Evolutionary conservation across 64 coral and sea anemone genomes (phyloP), one percentile per base, ranked within the genome.

Genomic region (Astreopora myriophthalma): DNA sequence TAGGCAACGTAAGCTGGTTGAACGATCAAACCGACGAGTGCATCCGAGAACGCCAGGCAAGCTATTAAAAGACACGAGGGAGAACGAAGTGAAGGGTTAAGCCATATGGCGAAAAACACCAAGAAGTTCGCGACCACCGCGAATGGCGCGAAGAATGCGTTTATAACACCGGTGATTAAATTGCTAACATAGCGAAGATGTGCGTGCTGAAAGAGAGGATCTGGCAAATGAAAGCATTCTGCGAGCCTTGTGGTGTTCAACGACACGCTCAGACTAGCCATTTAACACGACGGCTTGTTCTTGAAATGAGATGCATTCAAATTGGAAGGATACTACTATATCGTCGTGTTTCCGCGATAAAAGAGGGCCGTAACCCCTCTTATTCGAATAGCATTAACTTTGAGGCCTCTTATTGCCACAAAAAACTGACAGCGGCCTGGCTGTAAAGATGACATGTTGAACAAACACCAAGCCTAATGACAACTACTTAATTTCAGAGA

Each of bases 51-150:
- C 3, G 90, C 94, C 0, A 96, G 33, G 71, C 94, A 93, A 16
- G 85, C 90, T 1, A 96, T 71, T 14, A 96, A 33, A 11, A 96
- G 46, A 71, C 79, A 93, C 16, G 94, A 93, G 2, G 94, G 90
- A 1, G 79, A 80, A 3, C 94, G 30, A 34, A 96, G 84, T 14
- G 71, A 51, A 14, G 86, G 90, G 16, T 32, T 76, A 64, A 42
- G 65, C 46, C 64, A 78, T 34, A 96, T 60, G 24, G 92, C 87
- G 38, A 84, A 24, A 42, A 80, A 76, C 22, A 93, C 71, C 36
- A 96, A 25, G 2, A 85, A 33, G 73, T 96, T 96, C 3, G 94
- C 80, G 14, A 75, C 33, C 12, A 86, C 90, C 2, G 94, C 85
- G 28, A 89, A 73, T 10, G 94, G 86, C 3, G 94, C 55, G 69